phyloP scores from a whole-genome alignment of 2,888 invertebrate species.

The Lasioglossum lativentre region DNA sequence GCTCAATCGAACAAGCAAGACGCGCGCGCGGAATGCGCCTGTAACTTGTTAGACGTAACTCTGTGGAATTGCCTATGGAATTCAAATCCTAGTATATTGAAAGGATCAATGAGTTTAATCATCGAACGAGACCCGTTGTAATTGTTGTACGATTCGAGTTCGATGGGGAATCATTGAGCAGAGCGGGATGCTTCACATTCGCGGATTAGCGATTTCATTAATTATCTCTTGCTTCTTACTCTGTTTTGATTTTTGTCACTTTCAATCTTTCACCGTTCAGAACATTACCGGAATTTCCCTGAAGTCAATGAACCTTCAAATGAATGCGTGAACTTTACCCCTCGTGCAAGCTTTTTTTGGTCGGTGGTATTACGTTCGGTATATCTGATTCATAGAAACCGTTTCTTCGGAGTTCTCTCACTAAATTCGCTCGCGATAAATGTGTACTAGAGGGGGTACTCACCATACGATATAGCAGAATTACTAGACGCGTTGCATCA shows the following conservation, averaged over 20 bases:
- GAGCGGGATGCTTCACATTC: neutral
- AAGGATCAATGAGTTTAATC: neutral
- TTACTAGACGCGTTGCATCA: constrained; percentile 5
- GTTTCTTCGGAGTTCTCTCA: neutral
- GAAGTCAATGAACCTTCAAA: neutral
- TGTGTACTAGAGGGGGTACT: neutral
- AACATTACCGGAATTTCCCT: neutral
- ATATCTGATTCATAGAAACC: neutral
- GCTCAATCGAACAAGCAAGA: too few relatives aligned
- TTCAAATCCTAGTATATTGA: neutral
- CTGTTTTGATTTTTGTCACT: neutral
- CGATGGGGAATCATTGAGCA: neutral
- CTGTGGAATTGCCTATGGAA: neutral
- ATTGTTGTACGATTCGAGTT: neutral
- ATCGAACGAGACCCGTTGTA: neutral
- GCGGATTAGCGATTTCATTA: neutral
- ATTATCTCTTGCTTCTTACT: neutral
- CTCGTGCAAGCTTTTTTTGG: neutral
- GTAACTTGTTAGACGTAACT: neutral
- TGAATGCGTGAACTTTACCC: neutral
- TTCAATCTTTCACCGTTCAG: neutral
- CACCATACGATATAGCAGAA: neutral
- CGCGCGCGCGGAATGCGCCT: too few relatives aligned
- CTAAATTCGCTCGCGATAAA: neutral
- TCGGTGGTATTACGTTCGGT: neutral